Percentiles rank a stretch among this genome's conserved stretches.
Evolutionary conservation across 2,888 invertebrate genomes (phyloP).

Genomic region (Cryptocephalus moraei): DNA sequence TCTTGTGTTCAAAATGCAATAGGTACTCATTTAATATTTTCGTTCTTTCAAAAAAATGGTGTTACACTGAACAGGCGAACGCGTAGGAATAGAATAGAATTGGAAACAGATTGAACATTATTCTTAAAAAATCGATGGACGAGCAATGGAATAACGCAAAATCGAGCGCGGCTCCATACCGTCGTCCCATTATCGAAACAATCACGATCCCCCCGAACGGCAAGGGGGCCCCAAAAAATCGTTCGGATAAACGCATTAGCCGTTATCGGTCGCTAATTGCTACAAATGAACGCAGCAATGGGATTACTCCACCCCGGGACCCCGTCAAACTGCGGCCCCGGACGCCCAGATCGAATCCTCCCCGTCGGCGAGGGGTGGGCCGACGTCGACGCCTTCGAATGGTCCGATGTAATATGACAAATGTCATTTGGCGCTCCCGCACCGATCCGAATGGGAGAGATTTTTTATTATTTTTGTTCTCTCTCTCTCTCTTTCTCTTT

Average conservation of each 20-base stretch:
- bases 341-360: conserved; percentile 4
- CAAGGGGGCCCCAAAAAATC: conserved; percentile 24
- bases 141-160: no score
- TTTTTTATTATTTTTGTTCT: not conserved
- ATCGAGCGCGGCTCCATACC: no score
- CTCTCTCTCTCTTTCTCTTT: conserved; percentile 2
- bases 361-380: not conserved
- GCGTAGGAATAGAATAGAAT: no score
- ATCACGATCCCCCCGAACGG: conserved; percentile 20
- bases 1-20: no score
- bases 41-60: no score
- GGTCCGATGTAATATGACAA: conserved; percentile 25
- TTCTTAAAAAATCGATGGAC: no score
- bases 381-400: conserved; percentile 2
- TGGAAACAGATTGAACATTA: no score
- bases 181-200: conserved; percentile 27
- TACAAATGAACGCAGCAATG: conserved; percentile 34
- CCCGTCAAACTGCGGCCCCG: conserved; percentile 8
- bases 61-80: no score
- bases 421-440: conserved; percentile 27
- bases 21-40: no score
- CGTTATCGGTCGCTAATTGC: conserved; percentile 34
- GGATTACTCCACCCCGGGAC: conserved; percentile 28
- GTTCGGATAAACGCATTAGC: conserved; percentile 29
- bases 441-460: conserved; percentile 24